Conservation (phyloP, 2,888 invertebrate species). For the Nymphalis polychloros region DNA sequence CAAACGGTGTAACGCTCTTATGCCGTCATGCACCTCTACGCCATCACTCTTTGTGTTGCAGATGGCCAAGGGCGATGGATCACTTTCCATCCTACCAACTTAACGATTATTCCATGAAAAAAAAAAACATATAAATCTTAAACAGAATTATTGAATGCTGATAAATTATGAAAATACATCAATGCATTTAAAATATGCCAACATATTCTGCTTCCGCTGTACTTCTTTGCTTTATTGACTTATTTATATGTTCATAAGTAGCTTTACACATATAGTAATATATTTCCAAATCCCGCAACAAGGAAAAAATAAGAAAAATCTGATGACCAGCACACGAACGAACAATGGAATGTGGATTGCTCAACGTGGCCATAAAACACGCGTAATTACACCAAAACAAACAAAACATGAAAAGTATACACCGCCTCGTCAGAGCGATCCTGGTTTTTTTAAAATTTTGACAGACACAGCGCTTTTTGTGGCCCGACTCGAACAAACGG, state of each 20-base stretch:
- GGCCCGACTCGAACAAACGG: slow-evolving; percentile 70
- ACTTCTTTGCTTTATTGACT: no score
- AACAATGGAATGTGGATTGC: slow-evolving; percentile 70
- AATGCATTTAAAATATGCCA: no score
- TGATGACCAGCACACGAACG: background rate
- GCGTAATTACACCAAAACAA: slow-evolving; percentile 42
- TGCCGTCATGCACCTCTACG: no score
- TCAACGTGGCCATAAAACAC: slow-evolving; percentile 54
- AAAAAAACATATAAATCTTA: background rate
- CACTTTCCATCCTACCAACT: no score
- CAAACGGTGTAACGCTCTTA: no score
- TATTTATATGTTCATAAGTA: no score
- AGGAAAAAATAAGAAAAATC: background rate
- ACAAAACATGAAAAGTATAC: slow-evolving; percentile 34
- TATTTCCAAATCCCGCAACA: background rate
- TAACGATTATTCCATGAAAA: no score
- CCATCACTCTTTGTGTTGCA: no score
- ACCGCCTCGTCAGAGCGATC: slow-evolving; percentile 27
- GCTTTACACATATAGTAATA: no score
- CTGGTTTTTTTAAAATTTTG: slow-evolving; percentile 27
- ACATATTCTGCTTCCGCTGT: no score
- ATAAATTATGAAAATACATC: no score
- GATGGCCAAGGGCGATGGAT: no score
- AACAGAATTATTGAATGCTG: background rate
- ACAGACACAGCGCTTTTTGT: slow-evolving; percentile 43